Base-by-base conservation (phyloP, 1,140 invertebrate genomes). In the Drosophila pseudoobscura region DNA sequence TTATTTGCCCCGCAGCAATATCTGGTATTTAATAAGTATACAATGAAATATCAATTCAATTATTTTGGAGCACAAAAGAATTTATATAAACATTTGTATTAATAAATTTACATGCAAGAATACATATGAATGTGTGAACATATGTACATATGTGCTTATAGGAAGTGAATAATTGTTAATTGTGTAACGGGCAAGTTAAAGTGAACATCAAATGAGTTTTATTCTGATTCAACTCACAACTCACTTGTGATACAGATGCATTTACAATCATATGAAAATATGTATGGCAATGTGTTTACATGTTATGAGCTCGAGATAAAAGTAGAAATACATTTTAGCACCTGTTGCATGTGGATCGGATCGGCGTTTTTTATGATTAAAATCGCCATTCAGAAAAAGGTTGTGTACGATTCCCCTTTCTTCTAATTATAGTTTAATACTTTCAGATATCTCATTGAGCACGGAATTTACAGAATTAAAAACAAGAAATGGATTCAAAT, bases 401-500 rank as follows among this genome's bases (percentile, higher is more conserved):
- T 31, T 13, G 20, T 5, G 6, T 31, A 11, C 3, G 11, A 39
- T 13, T 9, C 3, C 35, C 35, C 4, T 45, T 46, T 0, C 15
- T 39, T n/a, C 1, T 39, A 26, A 26, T 35, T n/a, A 3, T 26
- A 13, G 4, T 13, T 20, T 66, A 31, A 45, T 11, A 22, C 22
- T 35, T 50, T 31, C 59, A 56, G 47, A 35, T 61, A 43, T 15
- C 43, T 26, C 24, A 46, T 35, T 54, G 54, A 35, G 35, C 17
- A 43, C 43, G 24, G 39, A 35, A 9, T 45, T 39, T 22, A 46
- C 43, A 17, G 31, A 35, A 9, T 45, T 39, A 55, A 13, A 41
- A 11, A 55, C 15, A 55, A 11, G 65, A 71, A 63, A 80, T 80
- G 78, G 78, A 80, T 61, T 35, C 69, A 35, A 61, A 29, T 9